Percentiles rank a stretch among this genome's conserved stretches.
Conservation (phyloP, 2,797 vertebrate species). For the Peromyscus aztecus region DNA sequence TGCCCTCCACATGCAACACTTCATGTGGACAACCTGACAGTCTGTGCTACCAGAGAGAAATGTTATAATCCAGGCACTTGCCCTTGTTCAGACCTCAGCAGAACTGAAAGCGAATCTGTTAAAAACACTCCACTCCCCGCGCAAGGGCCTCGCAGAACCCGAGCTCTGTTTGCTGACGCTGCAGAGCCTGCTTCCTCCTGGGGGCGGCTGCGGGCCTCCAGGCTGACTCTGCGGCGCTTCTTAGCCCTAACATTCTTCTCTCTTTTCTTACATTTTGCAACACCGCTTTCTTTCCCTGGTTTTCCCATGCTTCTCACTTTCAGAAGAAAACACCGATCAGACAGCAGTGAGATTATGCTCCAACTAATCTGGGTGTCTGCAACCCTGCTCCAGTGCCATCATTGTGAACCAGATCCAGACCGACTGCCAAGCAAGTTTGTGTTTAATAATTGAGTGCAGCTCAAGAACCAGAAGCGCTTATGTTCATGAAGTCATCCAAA, state of each 20-base stretch:
- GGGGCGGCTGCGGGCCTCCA: not conserved
- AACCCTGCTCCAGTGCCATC: not conserved
- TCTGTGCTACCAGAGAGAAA: not conserved
- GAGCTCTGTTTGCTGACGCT: not conserved
- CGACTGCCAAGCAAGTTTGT: not conserved
- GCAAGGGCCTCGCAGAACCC: not conserved
- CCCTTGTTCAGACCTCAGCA: not conserved
- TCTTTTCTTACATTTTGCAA: constrained; percentile 25
- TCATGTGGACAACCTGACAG: too few relatives aligned
- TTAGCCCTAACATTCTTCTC: not conserved
- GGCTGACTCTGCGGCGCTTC: not conserved
- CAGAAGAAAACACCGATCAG: not conserved
- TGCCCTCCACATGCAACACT: not conserved
- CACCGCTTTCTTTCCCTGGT: not conserved
- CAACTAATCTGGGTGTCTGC: not conserved
- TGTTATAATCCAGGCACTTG: not conserved
- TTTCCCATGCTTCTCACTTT: constrained; percentile 68
- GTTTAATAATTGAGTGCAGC: constrained; percentile 53
- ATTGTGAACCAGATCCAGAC: not conserved
- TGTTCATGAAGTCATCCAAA: constrained; percentile 38
- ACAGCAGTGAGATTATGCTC: not conserved
- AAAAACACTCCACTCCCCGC: not conserved
- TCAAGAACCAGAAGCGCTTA: not conserved
- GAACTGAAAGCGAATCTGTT: not conserved
- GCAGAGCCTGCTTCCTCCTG: not conserved